Evolutionary conservation across 53 echinoderm and acorn worm species (phyloP).

Genomic region (Holothuria leucospilota): DNA sequence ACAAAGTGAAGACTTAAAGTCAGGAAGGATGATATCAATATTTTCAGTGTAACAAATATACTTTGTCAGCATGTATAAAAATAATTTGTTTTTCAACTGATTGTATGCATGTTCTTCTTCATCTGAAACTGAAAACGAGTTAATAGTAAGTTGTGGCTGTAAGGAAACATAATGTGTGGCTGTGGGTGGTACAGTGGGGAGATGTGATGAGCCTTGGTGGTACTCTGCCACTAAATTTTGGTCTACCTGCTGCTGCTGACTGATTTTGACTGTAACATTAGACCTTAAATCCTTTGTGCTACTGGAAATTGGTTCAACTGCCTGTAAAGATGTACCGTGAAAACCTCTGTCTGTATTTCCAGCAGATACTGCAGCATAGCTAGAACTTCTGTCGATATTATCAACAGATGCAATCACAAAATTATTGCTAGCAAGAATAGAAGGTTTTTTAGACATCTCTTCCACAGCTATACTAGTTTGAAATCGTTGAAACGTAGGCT

Average conservation of each 20-base stretch:
- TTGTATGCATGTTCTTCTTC: not conserved
- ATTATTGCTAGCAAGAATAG: too few species aligned
- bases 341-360: not conserved
- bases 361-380: too few species aligned
- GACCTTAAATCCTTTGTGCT: not conserved
- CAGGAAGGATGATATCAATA: not conserved
- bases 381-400: too few species aligned
- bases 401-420: not conserved
- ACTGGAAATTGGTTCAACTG: constrained; percentile 4
- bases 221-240: not conserved
- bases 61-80: constrained; percentile 17
- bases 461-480: too few species aligned
- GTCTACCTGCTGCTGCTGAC: too few species aligned
- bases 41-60: not conserved
- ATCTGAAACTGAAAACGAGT: constrained; percentile 23
- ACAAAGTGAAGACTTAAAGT: not conserved
- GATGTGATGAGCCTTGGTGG: constrained; percentile 7
- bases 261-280: not conserved
- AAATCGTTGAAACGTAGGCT: constrained; percentile 3
- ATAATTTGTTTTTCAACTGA: not conserved
- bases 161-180: not conserved
- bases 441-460: too few species aligned
- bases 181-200: not conserved
- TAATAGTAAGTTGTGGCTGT: not conserved
- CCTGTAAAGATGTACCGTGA: not conserved